Conservation (phyloP, 2,797 vertebrate genomes). For the Choloepus didactylus region DNA sequence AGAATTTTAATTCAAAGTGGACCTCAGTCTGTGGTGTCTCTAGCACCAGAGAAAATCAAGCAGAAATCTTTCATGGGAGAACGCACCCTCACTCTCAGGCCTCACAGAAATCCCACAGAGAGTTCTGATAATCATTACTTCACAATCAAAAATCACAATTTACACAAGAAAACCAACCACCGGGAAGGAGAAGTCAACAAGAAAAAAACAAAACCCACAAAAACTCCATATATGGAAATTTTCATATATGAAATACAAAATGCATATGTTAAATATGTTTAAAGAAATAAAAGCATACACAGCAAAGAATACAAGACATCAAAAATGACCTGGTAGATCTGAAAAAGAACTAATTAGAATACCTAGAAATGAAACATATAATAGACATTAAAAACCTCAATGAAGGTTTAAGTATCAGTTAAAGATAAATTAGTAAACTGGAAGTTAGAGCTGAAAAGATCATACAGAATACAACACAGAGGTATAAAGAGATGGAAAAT, state of each 20-base stretch:
- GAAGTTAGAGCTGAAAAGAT: constrained; percentile 30
- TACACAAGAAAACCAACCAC: background rate
- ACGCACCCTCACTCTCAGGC: background rate
- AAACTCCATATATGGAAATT: background rate
- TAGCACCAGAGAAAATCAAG: constrained; percentile 26
- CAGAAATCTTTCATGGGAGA: constrained; percentile 18
- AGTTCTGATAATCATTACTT: constrained; percentile 22
- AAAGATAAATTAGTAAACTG: constrained; percentile 50
- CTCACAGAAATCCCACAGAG: constrained; percentile 13
- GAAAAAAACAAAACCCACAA: background rate
- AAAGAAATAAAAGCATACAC: constrained; percentile 38
- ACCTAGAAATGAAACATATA: constrained; percentile 32
- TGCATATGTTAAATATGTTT: constrained; percentile 23
- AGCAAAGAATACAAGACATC: constrained; percentile 11
- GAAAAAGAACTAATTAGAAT: constrained; percentile 38
- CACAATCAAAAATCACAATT: constrained; percentile 36
- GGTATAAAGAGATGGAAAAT: constrained; percentile 7
- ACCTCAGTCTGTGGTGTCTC: constrained; percentile 1
- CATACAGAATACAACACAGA: constrained; percentile 21
- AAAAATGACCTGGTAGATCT: background rate
- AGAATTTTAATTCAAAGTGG: constrained; percentile 1
- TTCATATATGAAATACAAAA: constrained; percentile 34
- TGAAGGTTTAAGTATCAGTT: constrained; percentile 47
- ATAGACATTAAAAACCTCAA: constrained; percentile 11
- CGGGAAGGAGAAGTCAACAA: constrained; percentile 5